Evolutionary conservation across 2,797 vertebrate species (phyloP).

Genomic region (Gastrophryne carolinensis): DNA sequence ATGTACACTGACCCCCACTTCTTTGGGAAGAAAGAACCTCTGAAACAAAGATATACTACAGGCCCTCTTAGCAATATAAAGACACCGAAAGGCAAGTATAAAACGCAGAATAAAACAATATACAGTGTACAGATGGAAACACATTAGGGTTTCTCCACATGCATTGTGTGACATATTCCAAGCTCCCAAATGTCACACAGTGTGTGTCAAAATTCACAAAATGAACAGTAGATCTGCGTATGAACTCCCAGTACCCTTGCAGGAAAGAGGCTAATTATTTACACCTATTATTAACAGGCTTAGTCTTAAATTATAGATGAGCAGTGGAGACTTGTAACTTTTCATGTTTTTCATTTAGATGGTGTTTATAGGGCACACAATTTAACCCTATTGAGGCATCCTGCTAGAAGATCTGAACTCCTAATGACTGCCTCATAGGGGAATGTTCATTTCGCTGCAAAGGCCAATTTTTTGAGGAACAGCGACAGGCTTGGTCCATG

Average conservation of each 20-base stretch:
- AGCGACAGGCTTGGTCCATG: conserved; percentile 34
- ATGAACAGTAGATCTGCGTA: conserved; percentile 19
- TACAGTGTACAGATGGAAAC: conserved; percentile 32
- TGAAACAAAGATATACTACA: background rate
- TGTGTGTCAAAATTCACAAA: conserved; percentile 21
- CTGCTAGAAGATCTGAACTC: background rate
- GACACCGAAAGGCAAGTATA: conserved; percentile 12
- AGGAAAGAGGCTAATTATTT: background rate
- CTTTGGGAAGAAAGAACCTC: conserved; percentile 5
- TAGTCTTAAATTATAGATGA: background rate
- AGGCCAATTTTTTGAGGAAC: conserved; percentile 1
- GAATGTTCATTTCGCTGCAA: conserved; percentile 6
- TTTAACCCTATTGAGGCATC: background rate
- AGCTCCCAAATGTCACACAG: conserved; percentile 19
- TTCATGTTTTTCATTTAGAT: background rate
- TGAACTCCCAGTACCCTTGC: background rate
- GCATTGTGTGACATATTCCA: conserved; percentile 28
- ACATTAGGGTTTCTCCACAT: conserved; percentile 25
- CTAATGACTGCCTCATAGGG: background rate
- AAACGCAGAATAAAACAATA: conserved; percentile 14
- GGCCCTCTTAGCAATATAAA: conserved; percentile 10
- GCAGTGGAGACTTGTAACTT: background rate
- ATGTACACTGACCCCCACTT: background rate
- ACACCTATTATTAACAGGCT: background rate
- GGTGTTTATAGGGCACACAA: background rate